Evolutionary conservation across 2,797 vertebrate genomes (phyloP).

Genomic region (Orestias chungarensis): DNA sequence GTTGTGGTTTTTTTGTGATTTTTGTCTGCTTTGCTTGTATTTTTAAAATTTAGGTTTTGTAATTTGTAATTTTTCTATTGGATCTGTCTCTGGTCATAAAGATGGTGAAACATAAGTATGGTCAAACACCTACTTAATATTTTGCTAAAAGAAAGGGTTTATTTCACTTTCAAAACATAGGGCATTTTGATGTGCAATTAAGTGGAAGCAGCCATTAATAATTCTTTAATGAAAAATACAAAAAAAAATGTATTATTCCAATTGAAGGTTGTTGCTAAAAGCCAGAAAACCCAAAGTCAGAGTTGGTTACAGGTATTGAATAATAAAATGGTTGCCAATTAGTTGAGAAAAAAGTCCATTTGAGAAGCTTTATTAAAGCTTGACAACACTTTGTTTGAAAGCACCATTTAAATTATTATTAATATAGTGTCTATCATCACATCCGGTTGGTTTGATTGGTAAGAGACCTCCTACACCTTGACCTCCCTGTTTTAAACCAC

Average conservation of each 20-base stretch:
- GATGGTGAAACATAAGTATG: no score
- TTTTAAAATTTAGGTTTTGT: neutral
- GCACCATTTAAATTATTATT: no score
- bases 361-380: slow-evolving; percentile 15
- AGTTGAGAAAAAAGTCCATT: slow-evolving; percentile 18
- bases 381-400: no score
- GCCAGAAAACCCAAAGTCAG: slow-evolving; percentile 22
- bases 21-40: no score
- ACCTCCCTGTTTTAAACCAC: neutral
- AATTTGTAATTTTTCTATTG: neutral
- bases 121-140: no score
- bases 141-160: no score
- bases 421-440: no score
- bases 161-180: neutral
- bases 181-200: neutral
- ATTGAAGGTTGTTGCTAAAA: slow-evolving; percentile 30
- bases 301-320: slow-evolving; percentile 31
- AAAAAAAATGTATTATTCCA: no score
- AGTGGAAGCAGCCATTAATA: neutral
- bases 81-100: no score
- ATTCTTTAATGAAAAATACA: no score
- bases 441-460: no score
- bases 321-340: slow-evolving; percentile 29
- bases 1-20: neutral
- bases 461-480: no score